phyloP scores from a whole-genome alignment of 1,140 invertebrate species.

The Neodiprion fabricii region DNA sequence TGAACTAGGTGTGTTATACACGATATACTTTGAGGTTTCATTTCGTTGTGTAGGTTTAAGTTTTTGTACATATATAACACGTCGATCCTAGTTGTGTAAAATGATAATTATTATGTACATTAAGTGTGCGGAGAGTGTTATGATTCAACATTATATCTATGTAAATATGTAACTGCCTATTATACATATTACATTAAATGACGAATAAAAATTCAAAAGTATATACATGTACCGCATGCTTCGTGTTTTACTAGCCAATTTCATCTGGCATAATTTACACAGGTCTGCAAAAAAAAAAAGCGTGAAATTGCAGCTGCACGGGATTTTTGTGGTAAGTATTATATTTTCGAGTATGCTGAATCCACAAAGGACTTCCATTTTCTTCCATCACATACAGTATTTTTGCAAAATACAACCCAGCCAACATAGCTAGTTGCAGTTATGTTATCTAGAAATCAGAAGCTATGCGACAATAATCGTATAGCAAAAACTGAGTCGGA shows the following conservation, averaged over 20 bases:
- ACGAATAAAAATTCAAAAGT: constrained; percentile 36
- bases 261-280: constrained; percentile 14
- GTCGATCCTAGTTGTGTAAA: constrained; percentile 42
- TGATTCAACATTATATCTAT: constrained; percentile 47
- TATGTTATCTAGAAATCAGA: too few relatives aligned
- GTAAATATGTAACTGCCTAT: constrained; percentile 60
- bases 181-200: constrained; percentile 39
- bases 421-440: too few relatives aligned
- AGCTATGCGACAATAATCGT: too few relatives aligned
- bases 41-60: constrained; percentile 20
- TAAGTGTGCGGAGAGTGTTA: constrained; percentile 42
- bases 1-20: neutral
- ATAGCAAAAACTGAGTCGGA: too few relatives aligned
- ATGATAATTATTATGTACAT: constrained; percentile 32
- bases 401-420: neutral
- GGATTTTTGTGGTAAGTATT: neutral
- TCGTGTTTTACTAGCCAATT: too few relatives aligned
- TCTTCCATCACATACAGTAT: too few relatives aligned
- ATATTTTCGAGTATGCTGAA: too few relatives aligned
- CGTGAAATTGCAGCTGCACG: constrained; percentile 35
- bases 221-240: constrained; percentile 31
- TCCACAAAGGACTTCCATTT: too few relatives aligned
- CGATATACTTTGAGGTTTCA: neutral
- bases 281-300: constrained; percentile 41
- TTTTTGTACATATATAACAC: constrained; percentile 50